Evolutionary conservation across 2,888 invertebrate genomes (phyloP), one percentile per base, ranked within the genome.

Genomic region (Orthosia gracilis): DNA sequence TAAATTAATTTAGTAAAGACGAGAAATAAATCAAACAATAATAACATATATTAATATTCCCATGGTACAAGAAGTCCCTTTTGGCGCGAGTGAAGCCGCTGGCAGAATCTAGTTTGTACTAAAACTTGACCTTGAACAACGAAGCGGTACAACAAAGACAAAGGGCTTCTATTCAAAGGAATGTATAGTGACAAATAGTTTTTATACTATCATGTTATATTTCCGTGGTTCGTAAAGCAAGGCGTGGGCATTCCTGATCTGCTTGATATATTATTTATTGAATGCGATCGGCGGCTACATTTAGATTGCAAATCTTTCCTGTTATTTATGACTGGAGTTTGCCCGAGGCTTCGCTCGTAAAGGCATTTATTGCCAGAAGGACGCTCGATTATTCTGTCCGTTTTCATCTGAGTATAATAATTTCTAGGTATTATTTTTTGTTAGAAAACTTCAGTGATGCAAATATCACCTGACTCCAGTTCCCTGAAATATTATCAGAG

Each of bases 281-380:
- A 82, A 84, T 82, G 62, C 78, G 59, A 74, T 78, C 57, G 47
- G 66, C 62, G 45, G 72, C 66, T 77, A 78, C 74, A 73, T 77
- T 76, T 78, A 79, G 77, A 86, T 84, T 86, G 78, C 76, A 82
- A 84, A 85, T 84, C 80, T 79, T 75, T 73, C 71, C 70, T 50
- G 62, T 81, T 73, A 83, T 80, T 72, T 76, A 77, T 71, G 23
- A 49, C 65, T 80, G 50, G 45, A 31, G 61, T 70, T 70, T 21
- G 71, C 73, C 66, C 47, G 58, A 73, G 61, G 65, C 72, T 73
- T 71, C 63, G 65, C 45, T 78, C 47, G 58, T 21, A 15, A 57
- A 68, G n/a, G 31, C 21, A 61, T 70, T 71, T 61, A 67, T 66
- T 68, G 3, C 0, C 40, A 3, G 13, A 9, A 45, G 31, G 15